Evolutionary conservation across 2,888 invertebrate genomes (phyloP).

Genomic region (Amblyjoppa proteus): DNA sequence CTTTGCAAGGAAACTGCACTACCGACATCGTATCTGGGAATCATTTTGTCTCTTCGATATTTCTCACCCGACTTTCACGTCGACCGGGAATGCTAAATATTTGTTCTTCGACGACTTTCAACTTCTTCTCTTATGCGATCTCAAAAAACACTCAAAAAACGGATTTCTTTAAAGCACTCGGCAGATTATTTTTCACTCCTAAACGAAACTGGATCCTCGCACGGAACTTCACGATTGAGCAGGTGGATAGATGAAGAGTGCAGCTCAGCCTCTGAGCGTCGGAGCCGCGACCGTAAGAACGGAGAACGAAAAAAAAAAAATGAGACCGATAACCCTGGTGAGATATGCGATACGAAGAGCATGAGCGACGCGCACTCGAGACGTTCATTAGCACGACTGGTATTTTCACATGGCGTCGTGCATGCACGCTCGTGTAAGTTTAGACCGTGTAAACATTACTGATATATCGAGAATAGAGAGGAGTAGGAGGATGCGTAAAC

Average conservation of each 20-base stretch:
- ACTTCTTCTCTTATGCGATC: not conserved
- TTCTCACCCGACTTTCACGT: not conserved
- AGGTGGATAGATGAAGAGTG: constrained; percentile 4
- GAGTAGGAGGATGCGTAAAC: constrained; percentile 3
- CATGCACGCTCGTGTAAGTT: constrained; percentile 33
- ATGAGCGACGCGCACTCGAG: constrained; percentile 42
- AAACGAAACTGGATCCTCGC: not conserved
- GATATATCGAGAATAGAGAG: constrained; percentile 28
- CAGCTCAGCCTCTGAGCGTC: constrained; percentile 4
- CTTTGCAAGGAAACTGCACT: constrained; percentile 80
- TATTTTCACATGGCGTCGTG: constrained; percentile 35
- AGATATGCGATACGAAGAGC: constrained; percentile 69
- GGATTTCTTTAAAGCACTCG: not conserved
- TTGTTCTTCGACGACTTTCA: not conserved
- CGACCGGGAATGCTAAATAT: not conserved
- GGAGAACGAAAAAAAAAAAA: constrained; percentile 54
- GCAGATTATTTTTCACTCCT: not conserved
- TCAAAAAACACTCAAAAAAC: not conserved
- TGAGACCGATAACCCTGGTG: constrained; percentile 76
- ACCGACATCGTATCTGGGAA: constrained; percentile 81
- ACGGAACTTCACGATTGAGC: not conserved
- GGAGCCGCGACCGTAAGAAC: constrained; percentile 49
- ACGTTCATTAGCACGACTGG: constrained; percentile 60
- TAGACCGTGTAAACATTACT: constrained; percentile 44
- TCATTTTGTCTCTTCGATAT: constrained; percentile 72